Base-by-base conservation (phyloP, 2,888 invertebrate genomes). In the Cancer borealis region DNA sequence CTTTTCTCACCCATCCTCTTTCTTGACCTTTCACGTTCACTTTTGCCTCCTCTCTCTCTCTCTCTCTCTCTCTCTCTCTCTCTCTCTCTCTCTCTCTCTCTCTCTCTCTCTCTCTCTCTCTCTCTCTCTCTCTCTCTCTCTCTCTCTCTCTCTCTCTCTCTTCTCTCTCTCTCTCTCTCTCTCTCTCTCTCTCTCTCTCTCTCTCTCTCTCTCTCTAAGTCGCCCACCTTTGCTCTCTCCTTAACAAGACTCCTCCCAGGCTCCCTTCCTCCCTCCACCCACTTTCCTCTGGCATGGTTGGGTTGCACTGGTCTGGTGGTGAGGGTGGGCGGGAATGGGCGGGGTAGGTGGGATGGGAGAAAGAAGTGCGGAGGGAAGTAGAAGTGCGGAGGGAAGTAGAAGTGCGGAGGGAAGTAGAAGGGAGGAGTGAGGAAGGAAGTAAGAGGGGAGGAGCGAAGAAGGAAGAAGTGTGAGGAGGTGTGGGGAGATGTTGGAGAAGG, bases 51-150 rank as follows among this genome's bases (percentile, higher is more conserved):
- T 21, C 17, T 14, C 66, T 66, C 66, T 66, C 66, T 6, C 66
- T 66, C 66, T 66, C 66, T 66, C 66, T 66, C 66, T 66, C 66
- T 66, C 66, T 66, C 66, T 66, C 66, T 66, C 73, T 73, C 73
- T 73, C 73, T 73, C 73, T 73, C 73, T 73, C 73, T 73, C 73
- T 73, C 73, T 73, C 73, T 73, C 73, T 73, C 73, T 73, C 73
- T 73, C 73, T 73, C 73, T 73, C 73, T 73, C n/a, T 66, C 66
- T 66, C 30, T 30, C 79, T 79, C 79, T 30, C 73, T 73, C 73
- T 73, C 73, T 73, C 73, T 73, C 73, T 66, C 73, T 73, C 73
- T 73, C 73, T 73, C 73, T 73, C 73, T 73, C 73, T 73, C 73
- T 73, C 73, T 73, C 73, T 73, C 73, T 60, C 17, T 17, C 17